Evolutionary conservation across 2,113 vertebrate species (phyloP), one percentile per base, ranked within the genome.

Genomic region (Fregetta grallaria): DNA sequence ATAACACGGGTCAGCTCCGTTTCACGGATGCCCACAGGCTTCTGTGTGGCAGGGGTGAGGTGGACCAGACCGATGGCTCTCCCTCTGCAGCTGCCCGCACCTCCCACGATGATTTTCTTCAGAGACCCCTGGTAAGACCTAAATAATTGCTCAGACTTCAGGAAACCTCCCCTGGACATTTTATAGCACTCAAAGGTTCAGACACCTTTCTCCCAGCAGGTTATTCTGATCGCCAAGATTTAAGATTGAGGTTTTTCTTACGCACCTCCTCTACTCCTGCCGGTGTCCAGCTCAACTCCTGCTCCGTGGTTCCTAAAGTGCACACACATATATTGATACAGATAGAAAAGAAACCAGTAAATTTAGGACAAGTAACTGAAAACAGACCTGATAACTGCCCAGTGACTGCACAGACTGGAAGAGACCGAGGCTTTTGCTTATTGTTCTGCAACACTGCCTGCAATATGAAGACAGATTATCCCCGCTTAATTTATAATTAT

Each of bases 381-480:
- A 96, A 89, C 91, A 96, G 84, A 93, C 90, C 90, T 93, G 92
- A 61, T 68, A 67, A 83, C 86, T 88, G 89, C 77, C 81, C 82
- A 74, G 72, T 63, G 84, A 91, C 47, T 72, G 90, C 62, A 44
- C 88, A 92, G 84, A 80, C 85, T 78, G 94, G 92, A 81, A 93
- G 58, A 90, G 65, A 90, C 55, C 5, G 23, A 81, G 77, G 68
- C 34, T 79, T 95, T 89, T 93, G 92, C 92, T 94, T 84, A 80
- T 19, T 79, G 71, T 3, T 86, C 86, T 71, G 75, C 77, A 65
- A 81, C 78, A 38, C 82, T 84, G 86, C 80, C 76, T 89, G 90
- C 80, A 89, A 90, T 29, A 63, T 11, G 45, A 88, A 88, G 83
- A 83, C 58, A 86, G 30, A n/a, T 90, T 65, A 91, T 59, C 86